A percentile compares a stretch with the other conserved stretches of the same genome.
These are phyloP conservation scores for Drosophila chauvacae DNA, from an alignment of 1,140 invertebrate species.

Conservation along the genomic window DNA sequence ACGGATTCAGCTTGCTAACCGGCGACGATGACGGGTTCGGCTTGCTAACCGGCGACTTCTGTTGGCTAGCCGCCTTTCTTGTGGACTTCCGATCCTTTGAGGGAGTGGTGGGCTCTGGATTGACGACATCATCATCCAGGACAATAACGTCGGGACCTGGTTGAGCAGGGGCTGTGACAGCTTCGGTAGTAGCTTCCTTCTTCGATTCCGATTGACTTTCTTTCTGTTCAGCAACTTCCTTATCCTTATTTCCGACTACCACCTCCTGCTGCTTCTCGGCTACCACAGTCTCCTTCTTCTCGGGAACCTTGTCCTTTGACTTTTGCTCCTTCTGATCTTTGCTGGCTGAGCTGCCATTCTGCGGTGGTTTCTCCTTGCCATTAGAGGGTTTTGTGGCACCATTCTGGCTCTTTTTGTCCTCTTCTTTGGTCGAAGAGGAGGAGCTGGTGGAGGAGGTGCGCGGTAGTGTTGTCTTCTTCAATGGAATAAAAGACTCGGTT, in stretches of 20 bases:
- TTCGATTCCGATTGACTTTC: conserved; percentile 21
- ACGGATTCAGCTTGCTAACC: not conserved
- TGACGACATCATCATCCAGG: conserved; percentile 2
- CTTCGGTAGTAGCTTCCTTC: conserved; percentile 18
- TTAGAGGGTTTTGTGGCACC: conserved; percentile 54
- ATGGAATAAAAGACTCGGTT: conserved; percentile 30
- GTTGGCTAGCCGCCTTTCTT: conserved; percentile 46
- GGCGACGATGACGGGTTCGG: not conserved
- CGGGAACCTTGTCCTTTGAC: conserved; percentile 46
- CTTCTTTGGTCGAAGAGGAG: conserved; percentile 28
- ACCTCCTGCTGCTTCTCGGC: conserved; percentile 15
- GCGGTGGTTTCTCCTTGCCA: conserved; percentile 58
- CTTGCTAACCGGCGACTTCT: conserved; percentile 45
- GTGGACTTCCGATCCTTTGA: conserved; percentile 52
- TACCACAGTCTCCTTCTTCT: conserved; percentile 29
- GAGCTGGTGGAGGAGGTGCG: conserved; percentile 18
- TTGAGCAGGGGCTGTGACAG: conserved; percentile 10
- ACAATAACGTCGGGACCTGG: conserved; percentile 13
- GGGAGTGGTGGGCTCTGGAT: conserved; percentile 39
- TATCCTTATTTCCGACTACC: conserved; percentile 15
- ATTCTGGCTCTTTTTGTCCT: conserved; percentile 69
- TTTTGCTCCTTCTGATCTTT: conserved; percentile 56
- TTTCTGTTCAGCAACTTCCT: conserved; percentile 24
- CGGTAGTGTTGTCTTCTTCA: conserved; percentile 40
- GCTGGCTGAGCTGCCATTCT: conserved; percentile 47